Percentiles rank a stretch among this genome's conserved stretches.
Conservation (phyloP, 2,797 vertebrate species). For the Dipus sagitta region DNA sequence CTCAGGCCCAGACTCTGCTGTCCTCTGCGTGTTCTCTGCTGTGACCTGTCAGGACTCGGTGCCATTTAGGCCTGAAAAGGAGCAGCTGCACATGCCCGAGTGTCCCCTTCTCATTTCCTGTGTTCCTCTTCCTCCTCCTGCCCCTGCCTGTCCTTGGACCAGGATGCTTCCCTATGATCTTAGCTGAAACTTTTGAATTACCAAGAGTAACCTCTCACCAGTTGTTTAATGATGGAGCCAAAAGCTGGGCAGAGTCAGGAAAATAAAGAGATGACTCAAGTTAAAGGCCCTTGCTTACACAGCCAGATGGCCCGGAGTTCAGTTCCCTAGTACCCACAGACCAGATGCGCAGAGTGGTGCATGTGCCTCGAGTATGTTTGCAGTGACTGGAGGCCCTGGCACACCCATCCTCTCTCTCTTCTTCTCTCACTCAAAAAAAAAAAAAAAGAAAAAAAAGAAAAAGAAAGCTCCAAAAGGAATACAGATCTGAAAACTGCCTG, state of each 20-base stretch:
- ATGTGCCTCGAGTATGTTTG: no score
- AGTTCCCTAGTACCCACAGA: no score
- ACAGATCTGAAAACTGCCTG: constrained; percentile 17
- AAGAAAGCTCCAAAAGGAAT: constrained; percentile 8
- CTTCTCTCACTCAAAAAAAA: no score
- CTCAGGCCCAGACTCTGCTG: background rate
- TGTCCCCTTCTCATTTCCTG: background rate
- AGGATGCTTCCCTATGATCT: background rate
- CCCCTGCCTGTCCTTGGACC: background rate
- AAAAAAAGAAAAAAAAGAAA: background rate
- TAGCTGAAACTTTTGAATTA: background rate
- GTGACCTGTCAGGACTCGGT: background rate
- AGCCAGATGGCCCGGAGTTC: no score
- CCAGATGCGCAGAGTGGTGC: no score
- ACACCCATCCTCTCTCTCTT: no score
- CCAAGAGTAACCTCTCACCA: background rate
- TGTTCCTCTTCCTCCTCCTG: background rate
- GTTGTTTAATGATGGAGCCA: background rate
- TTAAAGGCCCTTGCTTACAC: no score
- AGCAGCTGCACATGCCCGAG: background rate
- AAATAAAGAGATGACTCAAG: background rate
- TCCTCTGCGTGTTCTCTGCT: background rate
- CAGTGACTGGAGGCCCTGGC: no score
- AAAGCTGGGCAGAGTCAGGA: background rate
- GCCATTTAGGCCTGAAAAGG: background rate